Conservation (phyloP, 2,113 vertebrate genomes). For the Odontesthes bonariensis region DNA sequence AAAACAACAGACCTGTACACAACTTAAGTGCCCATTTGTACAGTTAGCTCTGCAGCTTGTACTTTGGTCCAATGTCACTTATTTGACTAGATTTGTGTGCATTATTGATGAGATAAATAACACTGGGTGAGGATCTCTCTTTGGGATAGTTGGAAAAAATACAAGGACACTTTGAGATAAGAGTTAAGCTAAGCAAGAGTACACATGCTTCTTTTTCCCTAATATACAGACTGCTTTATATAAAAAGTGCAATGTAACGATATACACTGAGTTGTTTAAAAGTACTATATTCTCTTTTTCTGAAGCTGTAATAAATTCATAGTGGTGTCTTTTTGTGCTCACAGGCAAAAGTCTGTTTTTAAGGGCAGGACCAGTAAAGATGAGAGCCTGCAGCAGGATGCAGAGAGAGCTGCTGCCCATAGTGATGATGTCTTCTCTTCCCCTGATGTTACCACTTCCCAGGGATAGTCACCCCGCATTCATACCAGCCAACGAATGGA, state of each 20-base stretch:
- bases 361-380: slow-evolving; percentile 40
- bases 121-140: slow-evolving; percentile 58
- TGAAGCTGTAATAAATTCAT: slow-evolving; percentile 70
- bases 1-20: slow-evolving; percentile 69
- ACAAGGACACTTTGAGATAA: slow-evolving; percentile 60
- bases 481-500: slow-evolving; percentile 97
- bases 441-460: slow-evolving; percentile 91
- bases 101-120: slow-evolving; percentile 78
- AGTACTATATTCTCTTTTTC: slow-evolving; percentile 82
- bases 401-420: slow-evolving; percentile 53
- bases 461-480: slow-evolving; percentile 96
- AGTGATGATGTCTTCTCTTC: slow-evolving; percentile 41
- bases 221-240: slow-evolving; percentile 86
- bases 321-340: slow-evolving; percentile 70
- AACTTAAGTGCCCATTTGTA: slow-evolving; percentile 53
- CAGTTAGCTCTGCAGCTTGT: slow-evolving; percentile 61
- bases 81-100: slow-evolving; percentile 34
- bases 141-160: slow-evolving; percentile 52
- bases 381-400: slow-evolving; percentile 62
- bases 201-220: slow-evolving; percentile 81
- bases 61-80: slow-evolving; percentile 64
- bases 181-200: slow-evolving; percentile 68
- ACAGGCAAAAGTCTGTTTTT: slow-evolving; percentile 75
- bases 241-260: slow-evolving; percentile 81
- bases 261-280: slow-evolving; percentile 77